Evolutionary conservation across 2,888 invertebrate species (phyloP), one percentile per base, ranked within the genome.

Genomic region (Tachina grossa): DNA sequence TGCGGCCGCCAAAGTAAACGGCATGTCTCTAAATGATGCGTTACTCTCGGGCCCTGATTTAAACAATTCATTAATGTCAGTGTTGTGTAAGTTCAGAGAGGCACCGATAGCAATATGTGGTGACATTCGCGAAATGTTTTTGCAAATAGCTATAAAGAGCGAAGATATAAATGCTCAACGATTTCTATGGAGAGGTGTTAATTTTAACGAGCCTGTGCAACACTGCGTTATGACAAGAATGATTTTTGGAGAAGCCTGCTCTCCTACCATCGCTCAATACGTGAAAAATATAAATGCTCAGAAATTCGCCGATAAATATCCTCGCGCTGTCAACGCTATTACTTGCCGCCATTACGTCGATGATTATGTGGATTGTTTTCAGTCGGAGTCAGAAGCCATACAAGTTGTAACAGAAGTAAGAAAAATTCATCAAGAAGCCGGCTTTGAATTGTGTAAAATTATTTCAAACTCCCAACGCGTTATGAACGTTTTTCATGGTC

Each of bases 151-250:
- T 11, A 79, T 82, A 2, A 19, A 68, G 0, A 63, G 82, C 11
- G 87, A 87, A 13, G 91, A 91, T 75, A 88, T 88, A 53, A 65
- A 87, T 51, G 66, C 88, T 0, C 89, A 90, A 79, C 47, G 89
- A 14, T 89, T 89, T 85, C 41, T 90, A 13, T 91, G 89, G 31
- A 65, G 74, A 16, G 66, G 72, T 16, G 16, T 16, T 1, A 19
- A 69, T n/a, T 3, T 2, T 8, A 41, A 8, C 11, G 11, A 75
- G 9, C 75, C 61, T 5, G n/a, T 77, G 9, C 41, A 77, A 9
- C 22, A 22, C 14, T 85, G 74, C 19, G 78, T 83, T 2, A 81
- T 87, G 85, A 14, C 16, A 14, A 71, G 69, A 61, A 31, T 45
- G 19, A 82, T 83, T 14, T 86, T 86, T 68, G 77, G 72, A 1